A percentile compares a stretch with the other conserved stretches of the same genome.
Evolutionary conservation across 2,888 invertebrate genomes (phyloP).

Genomic region (Meta bourneti): DNA sequence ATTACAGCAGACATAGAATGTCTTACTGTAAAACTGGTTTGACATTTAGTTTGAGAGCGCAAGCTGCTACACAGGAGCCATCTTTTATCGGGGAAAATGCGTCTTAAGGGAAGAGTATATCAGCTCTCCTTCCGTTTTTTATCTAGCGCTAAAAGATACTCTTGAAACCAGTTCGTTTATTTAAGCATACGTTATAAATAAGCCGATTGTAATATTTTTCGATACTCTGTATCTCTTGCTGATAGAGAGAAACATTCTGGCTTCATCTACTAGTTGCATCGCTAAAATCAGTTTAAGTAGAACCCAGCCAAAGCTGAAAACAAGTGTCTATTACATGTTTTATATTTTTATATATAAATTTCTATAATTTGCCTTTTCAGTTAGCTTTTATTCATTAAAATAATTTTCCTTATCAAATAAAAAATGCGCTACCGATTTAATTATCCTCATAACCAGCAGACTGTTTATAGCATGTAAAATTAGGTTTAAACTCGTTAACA

Average conservation of each 20-base stretch:
- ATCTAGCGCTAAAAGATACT: slow-evolving; percentile 4
- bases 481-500: too few relatives aligned
- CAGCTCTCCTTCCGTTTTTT: slow-evolving; percentile 6
- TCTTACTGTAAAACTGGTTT: slow-evolving; percentile 11
- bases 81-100: slow-evolving; percentile 11
- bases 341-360: too few relatives aligned
- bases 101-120: neutral
- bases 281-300: too few relatives aligned
- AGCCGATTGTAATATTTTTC: slow-evolving; percentile 20
- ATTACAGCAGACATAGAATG: neutral
- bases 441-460: too few relatives aligned
- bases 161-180: slow-evolving; percentile 31
- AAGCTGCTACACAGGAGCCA: slow-evolving; percentile 14
- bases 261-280: neutral
- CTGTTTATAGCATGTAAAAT: too few relatives aligned
- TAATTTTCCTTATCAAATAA: too few relatives aligned
- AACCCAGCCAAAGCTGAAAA: too few relatives aligned
- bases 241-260: neutral
- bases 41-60: neutral
- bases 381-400: too few relatives aligned
- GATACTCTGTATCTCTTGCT: neutral
- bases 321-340: too few relatives aligned
- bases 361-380: too few relatives aligned
- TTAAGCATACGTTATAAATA: slow-evolving; percentile 22
- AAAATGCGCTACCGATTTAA: too few relatives aligned